Evolutionary conservation across 2,113 vertebrate genomes (phyloP), one percentile per base, ranked within the genome.

Genomic region (Tautogolabrus adspersus): DNA sequence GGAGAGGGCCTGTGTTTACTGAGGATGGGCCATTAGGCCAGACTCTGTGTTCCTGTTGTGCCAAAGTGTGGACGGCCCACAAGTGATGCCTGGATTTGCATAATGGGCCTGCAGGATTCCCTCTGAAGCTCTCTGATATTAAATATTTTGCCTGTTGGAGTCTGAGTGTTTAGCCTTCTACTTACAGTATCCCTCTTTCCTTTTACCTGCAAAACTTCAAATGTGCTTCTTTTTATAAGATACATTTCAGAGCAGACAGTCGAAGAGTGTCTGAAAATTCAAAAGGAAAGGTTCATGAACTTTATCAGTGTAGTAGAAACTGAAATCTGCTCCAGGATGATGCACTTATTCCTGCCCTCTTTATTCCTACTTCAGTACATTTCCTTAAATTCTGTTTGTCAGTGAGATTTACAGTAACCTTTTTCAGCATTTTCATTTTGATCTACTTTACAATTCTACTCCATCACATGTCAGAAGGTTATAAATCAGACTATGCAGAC

Each of bases 1-100:
- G 87, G 77, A 87, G 89, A 90, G 83, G 72, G 69, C 70, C 51
- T 72, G 88, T 93, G 90, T 93, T 94, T 89, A 88, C 90, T 73
- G 88, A 86, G 82, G 38, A 46, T 63, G 82, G 80, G 77, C 92
- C 88, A 90, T 94, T 91, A 92, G 62, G 69, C 74, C 22, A 67
- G 84, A 56, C 65, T 59, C 84, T 70, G 79, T 85, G 77, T 85
- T 87, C 83, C 85, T 84, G 85, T 86, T 75, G 81, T 74, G 84
- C 61, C 82, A 82, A 88, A 90, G 92, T 91, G 91, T 87, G 91
- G 90, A 89, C 78, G 74, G 83, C 83, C 69, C 68, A 66, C 73
- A 88, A 81, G 87, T 89, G 91, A 89, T 79, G 82, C 77, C 75
- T 15, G 34, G 12, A 84, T 91, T 87, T 91, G 66, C 84, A 88